A percentile compares a stretch with the other conserved stretches of the same genome.
These are phyloP conservation scores for Cydia fagiglandana DNA, from an alignment of 1,140 invertebrate genomes.

Conservation along the genomic window DNA sequence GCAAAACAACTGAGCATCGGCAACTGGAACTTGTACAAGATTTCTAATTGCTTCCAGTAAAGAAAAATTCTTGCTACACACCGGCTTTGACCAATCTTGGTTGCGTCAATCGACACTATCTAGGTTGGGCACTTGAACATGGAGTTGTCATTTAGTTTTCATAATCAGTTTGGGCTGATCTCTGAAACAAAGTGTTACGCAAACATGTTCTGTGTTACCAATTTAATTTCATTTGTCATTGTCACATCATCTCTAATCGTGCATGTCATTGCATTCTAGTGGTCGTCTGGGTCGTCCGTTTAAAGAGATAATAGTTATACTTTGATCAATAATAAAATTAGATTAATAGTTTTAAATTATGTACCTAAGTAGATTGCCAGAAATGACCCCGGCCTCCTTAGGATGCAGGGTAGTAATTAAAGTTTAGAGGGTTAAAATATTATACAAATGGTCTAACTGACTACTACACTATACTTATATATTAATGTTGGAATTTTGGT, in stretches of 20 bases:
- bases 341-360: too few species aligned
- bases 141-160: neutral
- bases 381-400: too few species aligned
- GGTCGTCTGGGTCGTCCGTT: neutral
- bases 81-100: conserved; percentile 25
- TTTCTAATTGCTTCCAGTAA: conserved; percentile 32
- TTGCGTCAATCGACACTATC: conserved; percentile 3
- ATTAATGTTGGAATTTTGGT: neutral
- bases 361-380: too few species aligned
- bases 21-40: neutral
- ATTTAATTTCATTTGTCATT: conserved; percentile 24
- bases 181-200: conserved; percentile 12
- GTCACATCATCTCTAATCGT: conserved; percentile 12
- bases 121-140: conserved; percentile 1
- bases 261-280: conserved; percentile 18
- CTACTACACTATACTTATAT: too few species aligned
- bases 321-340: neutral
- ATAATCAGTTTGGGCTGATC: conserved; percentile 20
- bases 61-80: conserved; percentile 20
- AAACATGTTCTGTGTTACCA: neutral
- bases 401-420: too few species aligned
- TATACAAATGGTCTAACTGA: too few species aligned
- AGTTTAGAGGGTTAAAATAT: too few species aligned
- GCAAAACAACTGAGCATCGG: conserved; percentile 9
- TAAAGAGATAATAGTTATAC: neutral